Evolutionary conservation across 2,888 invertebrate species (phyloP).

Genomic region (Argyra leucocephala): DNA sequence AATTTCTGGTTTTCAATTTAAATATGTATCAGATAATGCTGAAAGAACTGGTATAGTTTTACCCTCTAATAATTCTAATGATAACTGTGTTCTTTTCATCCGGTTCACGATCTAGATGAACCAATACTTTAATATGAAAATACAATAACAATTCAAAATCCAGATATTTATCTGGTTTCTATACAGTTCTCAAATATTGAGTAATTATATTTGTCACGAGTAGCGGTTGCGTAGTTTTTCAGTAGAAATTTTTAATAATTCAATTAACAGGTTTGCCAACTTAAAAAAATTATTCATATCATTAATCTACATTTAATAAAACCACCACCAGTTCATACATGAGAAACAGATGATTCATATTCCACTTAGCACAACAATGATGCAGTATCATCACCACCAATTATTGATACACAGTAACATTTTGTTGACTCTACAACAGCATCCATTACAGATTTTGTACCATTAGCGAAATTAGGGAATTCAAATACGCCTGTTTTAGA

Average conservation of each 20-base stretch:
- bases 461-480: constrained; percentile 83
- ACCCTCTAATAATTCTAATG: constrained; percentile 82
- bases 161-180: too few species aligned
- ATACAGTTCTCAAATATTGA: too few species aligned
- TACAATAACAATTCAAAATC: too few species aligned
- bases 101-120: too few species aligned
- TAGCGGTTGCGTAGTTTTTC: too few species aligned
- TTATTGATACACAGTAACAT: constrained; percentile 70
- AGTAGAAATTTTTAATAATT: too few species aligned
- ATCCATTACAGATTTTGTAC: constrained; percentile 89
- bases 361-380: constrained; percentile 95
- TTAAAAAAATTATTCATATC: too few species aligned
- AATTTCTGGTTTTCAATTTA: not conserved
- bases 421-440: constrained; percentile 82
- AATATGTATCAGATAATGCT: constrained; percentile 48
- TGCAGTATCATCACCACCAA: constrained; percentile 95
- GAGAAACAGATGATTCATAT: constrained; percentile 88
- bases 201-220: too few species aligned
- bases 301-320: too few species aligned
- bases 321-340: constrained; percentile 89
- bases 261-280: too few species aligned
- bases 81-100: too few species aligned
- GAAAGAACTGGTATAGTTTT: constrained; percentile 81
- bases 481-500: constrained; percentile 97
- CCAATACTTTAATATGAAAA: too few species aligned